Base-by-base conservation (phyloP, 37 sponge, comb jelly and placozoan genomes). In the Bolinopsis microptera region DNA sequence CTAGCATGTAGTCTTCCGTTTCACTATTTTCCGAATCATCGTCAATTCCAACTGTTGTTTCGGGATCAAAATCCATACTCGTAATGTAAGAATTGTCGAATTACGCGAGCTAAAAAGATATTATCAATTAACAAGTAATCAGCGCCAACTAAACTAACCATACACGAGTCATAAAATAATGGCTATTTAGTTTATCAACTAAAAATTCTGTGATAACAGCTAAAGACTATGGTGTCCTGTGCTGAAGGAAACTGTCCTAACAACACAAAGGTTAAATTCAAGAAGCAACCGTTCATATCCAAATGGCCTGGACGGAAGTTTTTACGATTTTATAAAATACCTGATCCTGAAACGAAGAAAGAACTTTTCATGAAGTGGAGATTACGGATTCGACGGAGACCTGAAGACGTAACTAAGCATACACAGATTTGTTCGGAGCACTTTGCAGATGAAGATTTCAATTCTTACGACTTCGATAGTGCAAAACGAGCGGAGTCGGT, bases 311-410 rank as follows among this genome's bases (percentile, higher is more conserved):
- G 9, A 28, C 34, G 80, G 21, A 77, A 34, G 32, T 77, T 77
- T 35, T 13, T 77, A 35, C 27, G 80, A 32, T 77, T 77, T 35
- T 77, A 77, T 36, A 77, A 1, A 36, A 77, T 77, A 18, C 80
- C 80, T 34, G 80, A 77, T 77, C 80, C 80, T 33, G 37, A 77
- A 35, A 77, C 27, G 32, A 27, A 77, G 36, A 77, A 77, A 77
- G 80, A 77, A 16, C 80, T 77, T 32, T 77, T 77, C 21, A 16
- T 22, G 9, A 77, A 77, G 33, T 77, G 80, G 80, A 77, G 33
- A 34, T 3, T 31, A 0, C 28, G 80, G 80, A 77, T 77, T 35
- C 33, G 80, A 1, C 33, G 80, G 37, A 32, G 33, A 1, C 80
- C 80, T 2, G 80, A 35, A 34, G 80, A 77, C 37, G 36, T 77